Conservation (phyloP, 2,797 vertebrate species). For the Sciurus carolinensis region DNA sequence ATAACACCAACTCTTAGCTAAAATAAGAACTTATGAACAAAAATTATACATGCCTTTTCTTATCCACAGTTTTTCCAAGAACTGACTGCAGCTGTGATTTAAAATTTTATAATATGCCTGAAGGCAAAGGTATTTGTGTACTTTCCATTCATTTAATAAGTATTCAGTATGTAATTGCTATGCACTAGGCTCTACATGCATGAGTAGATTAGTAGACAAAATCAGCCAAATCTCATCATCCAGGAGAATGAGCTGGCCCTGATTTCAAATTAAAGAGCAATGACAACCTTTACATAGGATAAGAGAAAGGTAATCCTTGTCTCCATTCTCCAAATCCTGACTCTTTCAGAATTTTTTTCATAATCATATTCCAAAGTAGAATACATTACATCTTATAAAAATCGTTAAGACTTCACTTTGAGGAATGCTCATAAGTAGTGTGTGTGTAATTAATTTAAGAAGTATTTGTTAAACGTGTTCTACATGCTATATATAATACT, state of each 20-base stretch:
- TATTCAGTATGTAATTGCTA: neutral
- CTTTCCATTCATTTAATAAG: neutral
- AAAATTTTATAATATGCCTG: neutral
- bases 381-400: neutral
- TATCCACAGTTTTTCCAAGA: neutral
- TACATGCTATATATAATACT: neutral
- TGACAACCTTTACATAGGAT: neutral
- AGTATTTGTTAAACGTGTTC: neutral
- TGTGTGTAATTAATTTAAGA: neutral
- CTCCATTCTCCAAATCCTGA: neutral
- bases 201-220: neutral
- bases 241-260: neutral
- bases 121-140: neutral
- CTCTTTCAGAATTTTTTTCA: neutral
- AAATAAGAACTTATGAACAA: neutral
- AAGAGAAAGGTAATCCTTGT: neutral
- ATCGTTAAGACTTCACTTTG: neutral
- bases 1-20: neutral
- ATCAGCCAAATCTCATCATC: neutral
- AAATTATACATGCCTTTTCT: neutral
- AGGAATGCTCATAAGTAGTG: neutral
- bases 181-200: neutral
- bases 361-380: neutral
- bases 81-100: neutral
- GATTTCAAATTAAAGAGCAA: neutral